Conservation (phyloP, 2,113 vertebrate genomes). For the Podarcis cretensis region DNA sequence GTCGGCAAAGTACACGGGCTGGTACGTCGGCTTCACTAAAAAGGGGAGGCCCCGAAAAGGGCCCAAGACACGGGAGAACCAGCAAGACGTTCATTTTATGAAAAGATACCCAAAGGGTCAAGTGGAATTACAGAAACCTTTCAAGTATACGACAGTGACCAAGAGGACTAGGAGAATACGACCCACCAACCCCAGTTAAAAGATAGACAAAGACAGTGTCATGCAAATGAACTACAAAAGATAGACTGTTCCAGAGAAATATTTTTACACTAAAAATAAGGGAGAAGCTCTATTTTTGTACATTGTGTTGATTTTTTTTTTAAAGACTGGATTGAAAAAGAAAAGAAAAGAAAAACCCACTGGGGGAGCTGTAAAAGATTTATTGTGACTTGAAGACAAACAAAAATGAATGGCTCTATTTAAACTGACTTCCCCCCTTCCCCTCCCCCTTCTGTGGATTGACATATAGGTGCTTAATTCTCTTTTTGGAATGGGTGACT, state of each 20-base stretch:
- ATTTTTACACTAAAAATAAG: constrained; percentile 88
- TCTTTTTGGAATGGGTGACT: constrained; percentile 72
- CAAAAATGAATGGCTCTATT: constrained; percentile 72
- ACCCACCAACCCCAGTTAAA: constrained; percentile 81
- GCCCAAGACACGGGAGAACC: constrained; percentile 86
- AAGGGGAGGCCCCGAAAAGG: constrained; percentile 86
- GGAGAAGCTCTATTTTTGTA: constrained; percentile 89
- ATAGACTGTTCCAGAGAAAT: constrained; percentile 83
- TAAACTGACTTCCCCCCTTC: constrained; percentile 65
- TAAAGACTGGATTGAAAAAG: constrained; percentile 71
- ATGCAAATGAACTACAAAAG: constrained; percentile 68
- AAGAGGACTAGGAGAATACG: constrained; percentile 86
- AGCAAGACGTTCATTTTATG: constrained; percentile 91
- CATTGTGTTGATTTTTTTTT: constrained; percentile 74
- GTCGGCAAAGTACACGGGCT: constrained; percentile 86
- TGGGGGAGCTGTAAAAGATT: constrained; percentile 74
- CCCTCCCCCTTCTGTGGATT: constrained; percentile 62
- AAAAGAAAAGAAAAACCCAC: constrained; percentile 55
- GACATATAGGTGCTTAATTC: constrained; percentile 76
- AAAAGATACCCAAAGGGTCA: constrained; percentile 88
- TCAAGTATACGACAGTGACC: constrained; percentile 89
- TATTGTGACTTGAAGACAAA: constrained; percentile 78
- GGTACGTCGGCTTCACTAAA: constrained; percentile 91
- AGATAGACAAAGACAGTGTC: constrained; percentile 53
- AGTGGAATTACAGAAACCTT: constrained; percentile 84